These are phyloP conservation scores for Caenorhabditis sinica DNA, from an alignment of 2,888 invertebrate genomes.

Conservation along the genomic window DNA sequence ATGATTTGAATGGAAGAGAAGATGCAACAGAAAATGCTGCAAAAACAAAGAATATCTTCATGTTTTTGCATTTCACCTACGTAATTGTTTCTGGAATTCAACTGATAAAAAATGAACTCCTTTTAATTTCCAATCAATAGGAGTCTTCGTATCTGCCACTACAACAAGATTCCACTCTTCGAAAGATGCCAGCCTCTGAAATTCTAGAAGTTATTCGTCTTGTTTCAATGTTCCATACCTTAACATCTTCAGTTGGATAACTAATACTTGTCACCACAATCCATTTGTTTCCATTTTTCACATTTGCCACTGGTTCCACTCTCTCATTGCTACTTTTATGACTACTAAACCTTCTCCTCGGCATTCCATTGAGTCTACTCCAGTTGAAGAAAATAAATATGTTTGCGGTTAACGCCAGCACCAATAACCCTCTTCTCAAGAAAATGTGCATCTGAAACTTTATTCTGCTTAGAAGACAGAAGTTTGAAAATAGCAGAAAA, in stretches of 20 bases:
- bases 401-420: no score
- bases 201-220: neutral
- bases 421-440: no score
- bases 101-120: conserved; percentile 62
- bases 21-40: conserved; percentile 10
- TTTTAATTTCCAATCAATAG: conserved; percentile 49
- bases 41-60: neutral
- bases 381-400: no score
- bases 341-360: no score
- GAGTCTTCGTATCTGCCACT: conserved; percentile 32
- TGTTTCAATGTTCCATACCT: conserved; percentile 12
- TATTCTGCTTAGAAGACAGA: no score
- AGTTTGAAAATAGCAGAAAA: no score
- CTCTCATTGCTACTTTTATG: no score
- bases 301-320: no score
- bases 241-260: conserved; percentile 64
- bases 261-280: conserved; percentile 64
- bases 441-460: no score
- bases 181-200: conserved; percentile 43
- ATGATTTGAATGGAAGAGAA: conserved; percentile 48
- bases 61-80: conserved; percentile 10
- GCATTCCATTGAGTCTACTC: no score
- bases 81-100: conserved; percentile 34
- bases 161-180: conserved; percentile 62
- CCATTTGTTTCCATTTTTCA: conserved; percentile 50